Conservation (phyloP, 2,797 vertebrate genomes). For the Galago senegalensis region DNA sequence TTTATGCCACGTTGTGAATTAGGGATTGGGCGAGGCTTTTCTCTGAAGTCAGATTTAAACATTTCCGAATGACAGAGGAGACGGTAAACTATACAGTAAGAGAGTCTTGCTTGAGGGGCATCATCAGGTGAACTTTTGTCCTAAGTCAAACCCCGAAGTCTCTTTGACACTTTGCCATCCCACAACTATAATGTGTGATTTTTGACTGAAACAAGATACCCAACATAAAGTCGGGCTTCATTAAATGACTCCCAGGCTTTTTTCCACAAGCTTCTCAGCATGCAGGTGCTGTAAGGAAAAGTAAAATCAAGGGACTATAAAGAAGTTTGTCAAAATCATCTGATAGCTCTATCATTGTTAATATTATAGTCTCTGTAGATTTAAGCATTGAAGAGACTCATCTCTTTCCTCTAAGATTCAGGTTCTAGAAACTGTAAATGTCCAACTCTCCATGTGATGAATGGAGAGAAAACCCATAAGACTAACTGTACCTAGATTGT, state of each 20-base stretch:
- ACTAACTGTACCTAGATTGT: neutral
- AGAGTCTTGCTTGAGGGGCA: neutral
- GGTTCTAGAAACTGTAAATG: slow-evolving; percentile 55
- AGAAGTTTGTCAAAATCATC: neutral
- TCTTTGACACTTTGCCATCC: neutral
- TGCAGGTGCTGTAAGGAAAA: neutral
- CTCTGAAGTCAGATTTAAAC: neutral
- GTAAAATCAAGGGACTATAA: neutral
- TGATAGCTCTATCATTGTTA: neutral
- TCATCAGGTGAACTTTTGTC: neutral
- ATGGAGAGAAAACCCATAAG: slow-evolving; percentile 36
- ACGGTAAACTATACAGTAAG: too few species aligned
- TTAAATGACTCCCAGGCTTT: neutral
- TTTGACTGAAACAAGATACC: neutral
- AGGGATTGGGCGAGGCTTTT: neutral
- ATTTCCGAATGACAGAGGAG: neutral
- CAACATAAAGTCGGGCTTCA: neutral
- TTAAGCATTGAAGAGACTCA: slow-evolving; percentile 32
- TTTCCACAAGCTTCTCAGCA: neutral
- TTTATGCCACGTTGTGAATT: neutral
- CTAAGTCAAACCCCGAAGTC: neutral
- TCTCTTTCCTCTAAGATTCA: slow-evolving; percentile 38
- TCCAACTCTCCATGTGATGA: slow-evolving; percentile 30
- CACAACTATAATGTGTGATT: neutral
- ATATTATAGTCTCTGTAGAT: neutral